Evolutionary conservation across 2,797 vertebrate species (phyloP).

Genomic region (Enteromius treurensis): DNA sequence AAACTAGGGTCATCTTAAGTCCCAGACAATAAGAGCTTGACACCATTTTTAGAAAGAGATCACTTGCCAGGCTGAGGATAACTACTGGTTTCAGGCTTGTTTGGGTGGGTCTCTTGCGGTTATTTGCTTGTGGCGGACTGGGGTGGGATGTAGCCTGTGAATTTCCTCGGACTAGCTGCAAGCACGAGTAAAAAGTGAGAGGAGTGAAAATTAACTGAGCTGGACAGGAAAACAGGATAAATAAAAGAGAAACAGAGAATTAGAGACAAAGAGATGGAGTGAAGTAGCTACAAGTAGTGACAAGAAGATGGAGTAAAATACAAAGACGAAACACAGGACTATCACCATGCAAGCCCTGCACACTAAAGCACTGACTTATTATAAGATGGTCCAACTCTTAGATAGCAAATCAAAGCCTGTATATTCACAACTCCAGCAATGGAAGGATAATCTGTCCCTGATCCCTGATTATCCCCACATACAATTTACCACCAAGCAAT

Average conservation of each 20-base stretch:
- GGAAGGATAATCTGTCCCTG: constrained; percentile 71
- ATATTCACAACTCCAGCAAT: constrained; percentile 45
- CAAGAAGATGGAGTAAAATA: not conserved
- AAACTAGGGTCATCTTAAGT: constrained; percentile 8
- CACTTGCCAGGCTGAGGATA: constrained; percentile 69
- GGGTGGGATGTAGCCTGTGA: constrained; percentile 68
- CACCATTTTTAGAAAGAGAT: constrained; percentile 68
- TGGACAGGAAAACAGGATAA: not conserved
- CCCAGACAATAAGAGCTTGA: constrained; percentile 49
- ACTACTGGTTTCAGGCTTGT: constrained; percentile 72
- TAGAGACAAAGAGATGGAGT: not conserved
- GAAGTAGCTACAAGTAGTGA: not conserved
- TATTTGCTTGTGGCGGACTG: constrained; percentile 68
- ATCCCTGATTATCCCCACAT: constrained; percentile 66
- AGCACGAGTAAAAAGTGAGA: constrained; percentile 38
- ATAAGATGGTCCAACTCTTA: not conserved
- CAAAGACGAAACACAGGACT: not conserved
- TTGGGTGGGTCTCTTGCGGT: constrained; percentile 77
- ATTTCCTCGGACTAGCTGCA: constrained; percentile 63
- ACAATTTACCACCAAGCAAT: constrained; percentile 60
- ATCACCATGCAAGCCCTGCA: not conserved
- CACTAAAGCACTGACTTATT: constrained; percentile 20
- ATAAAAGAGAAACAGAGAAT: not conserved
- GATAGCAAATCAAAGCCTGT: constrained; percentile 13
- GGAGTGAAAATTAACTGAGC: constrained; percentile 29